Evolutionary conservation across 2,797 vertebrate genomes (phyloP), one percentile per base, ranked within the genome.

Genomic region (Pelodytes ibericus): DNA sequence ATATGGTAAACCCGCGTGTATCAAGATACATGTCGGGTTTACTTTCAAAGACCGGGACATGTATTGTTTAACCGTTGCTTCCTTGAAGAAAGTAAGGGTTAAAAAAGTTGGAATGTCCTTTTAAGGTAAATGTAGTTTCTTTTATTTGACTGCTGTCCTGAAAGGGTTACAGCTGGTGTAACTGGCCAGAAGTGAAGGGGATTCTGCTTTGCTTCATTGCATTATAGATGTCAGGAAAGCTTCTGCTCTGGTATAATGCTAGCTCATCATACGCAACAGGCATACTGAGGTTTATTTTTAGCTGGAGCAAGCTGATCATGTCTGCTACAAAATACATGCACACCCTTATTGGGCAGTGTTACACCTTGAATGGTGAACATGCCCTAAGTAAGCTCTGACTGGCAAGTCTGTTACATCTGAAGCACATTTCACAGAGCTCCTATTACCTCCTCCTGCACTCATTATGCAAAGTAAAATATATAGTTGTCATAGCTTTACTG

Each of bases 211-310:
- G 65, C 49, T 57, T 13, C 74, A 63, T 63, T 77, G 39, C 11
- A 18, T 51, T 74, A 58, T 15, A 65, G 22, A 31, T 78, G 53
- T 60, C 70, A 80, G 72, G 53, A 62, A 66, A 58, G 68, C 24
- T 83, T 58, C 25, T 80, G 67, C 70, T 78, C 53, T 66, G 8
- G 75, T 82, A 60, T 44, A 68, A 24, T 75, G 77, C 47, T 70
- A 77, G 69, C 73, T 75, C 79, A 73, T 69, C 31, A 62, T 72
- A 65, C 9, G 66, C 62, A 64, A 58, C 71, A 70, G 63, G 69
- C 56, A 72, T 58, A 30, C 63, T 59, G 29, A 3, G 25, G 15
- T 26, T 67, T 78, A 78, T 81, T 79, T 72, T 57, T 80, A 80
- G 67, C 71, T 27, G 58, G 41, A 53, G 62, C n/a, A 30, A 72